Base-by-base conservation (phyloP, 2,113 vertebrate species). In the Ctenodactylus gundi region DNA sequence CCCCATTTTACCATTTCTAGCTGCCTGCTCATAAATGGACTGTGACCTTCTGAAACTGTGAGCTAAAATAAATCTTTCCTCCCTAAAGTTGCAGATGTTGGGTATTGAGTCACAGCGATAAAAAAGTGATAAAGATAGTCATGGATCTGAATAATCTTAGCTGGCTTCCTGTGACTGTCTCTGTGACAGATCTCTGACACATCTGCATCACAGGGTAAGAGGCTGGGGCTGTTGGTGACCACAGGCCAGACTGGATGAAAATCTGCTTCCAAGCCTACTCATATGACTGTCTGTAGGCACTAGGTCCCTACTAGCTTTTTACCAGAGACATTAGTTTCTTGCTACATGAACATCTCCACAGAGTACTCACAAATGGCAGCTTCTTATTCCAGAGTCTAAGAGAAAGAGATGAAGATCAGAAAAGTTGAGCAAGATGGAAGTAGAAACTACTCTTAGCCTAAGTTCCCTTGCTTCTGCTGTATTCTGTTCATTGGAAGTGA, bases 211-310 rank as follows among this genome's bases (percentile, higher is more conserved):
- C 31, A 12, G 3, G 58, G 10, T 39, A 25, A 7, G 6, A 36
- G 25, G 6, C 0, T 39, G 41, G 27, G 6, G 10, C 29, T 64
- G 8, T 65, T 68, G 39, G 41, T 29, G 12, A 44, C 29, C 76
- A 21, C 17, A 81, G 29, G 41, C 41, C 51, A 62, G 31, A 27
- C 58, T 21, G 8, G 15, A 6, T 8, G 17, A 73, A 29, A 2
- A 34, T 29, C 39, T 14, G 46, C 87, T 76, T 58, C 91, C 49
- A 49, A 17, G 20, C 25, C 46, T 14, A 34, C 49, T 31, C 51
- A 21, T 11, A 14, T 2, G 4, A 7, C 27, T 62, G 10, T 39
- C 2, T 0, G 12, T 5, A n/a, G 72, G 21, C 25, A 34, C 21
- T 31, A 65, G 4, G 11, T 73, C 10, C 39, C 75, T 55, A 82